Evolutionary conservation across 2,113 vertebrate species (phyloP).

Genomic region (Pedetes capensis): DNA sequence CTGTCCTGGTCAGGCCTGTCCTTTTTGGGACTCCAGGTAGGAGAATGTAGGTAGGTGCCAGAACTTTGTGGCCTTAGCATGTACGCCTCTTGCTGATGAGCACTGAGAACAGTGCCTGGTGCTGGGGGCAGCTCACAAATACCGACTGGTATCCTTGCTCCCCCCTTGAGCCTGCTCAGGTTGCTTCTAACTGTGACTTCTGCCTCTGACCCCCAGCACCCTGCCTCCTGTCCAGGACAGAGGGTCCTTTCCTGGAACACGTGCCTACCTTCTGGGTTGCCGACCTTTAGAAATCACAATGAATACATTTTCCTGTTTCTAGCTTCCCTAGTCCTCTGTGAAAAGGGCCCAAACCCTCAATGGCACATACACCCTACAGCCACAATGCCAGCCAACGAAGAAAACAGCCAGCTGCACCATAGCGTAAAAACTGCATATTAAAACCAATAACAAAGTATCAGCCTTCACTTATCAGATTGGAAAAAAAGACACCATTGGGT

Average conservation of each 20-base stretch:
- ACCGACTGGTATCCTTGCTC: background rate
- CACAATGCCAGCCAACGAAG: background rate
- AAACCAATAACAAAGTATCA: background rate
- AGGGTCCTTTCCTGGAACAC: background rate
- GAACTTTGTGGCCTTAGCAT: no score
- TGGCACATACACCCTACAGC: accelerated
- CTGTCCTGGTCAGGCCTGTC: background rate
- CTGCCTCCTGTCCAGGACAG: no score
- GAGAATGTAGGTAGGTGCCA: no score
- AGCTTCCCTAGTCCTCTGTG: background rate
- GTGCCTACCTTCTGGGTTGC: background rate
- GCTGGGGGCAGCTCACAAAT: background rate
- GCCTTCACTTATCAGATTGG: background rate
- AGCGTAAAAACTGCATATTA: background rate
- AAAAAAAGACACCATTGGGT: background rate
- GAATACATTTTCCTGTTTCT: no score
- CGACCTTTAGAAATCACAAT: accelerated
- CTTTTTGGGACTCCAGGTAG: background rate
- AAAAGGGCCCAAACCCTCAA: background rate
- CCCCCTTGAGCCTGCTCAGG: background rate
- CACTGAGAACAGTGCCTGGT: background rate
- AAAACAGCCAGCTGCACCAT: background rate
- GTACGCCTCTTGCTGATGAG: no score
- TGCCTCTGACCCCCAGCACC: background rate
- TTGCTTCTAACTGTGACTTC: background rate